Conservation (phyloP, 2,888 invertebrate species). For the Agrotis segetum region DNA sequence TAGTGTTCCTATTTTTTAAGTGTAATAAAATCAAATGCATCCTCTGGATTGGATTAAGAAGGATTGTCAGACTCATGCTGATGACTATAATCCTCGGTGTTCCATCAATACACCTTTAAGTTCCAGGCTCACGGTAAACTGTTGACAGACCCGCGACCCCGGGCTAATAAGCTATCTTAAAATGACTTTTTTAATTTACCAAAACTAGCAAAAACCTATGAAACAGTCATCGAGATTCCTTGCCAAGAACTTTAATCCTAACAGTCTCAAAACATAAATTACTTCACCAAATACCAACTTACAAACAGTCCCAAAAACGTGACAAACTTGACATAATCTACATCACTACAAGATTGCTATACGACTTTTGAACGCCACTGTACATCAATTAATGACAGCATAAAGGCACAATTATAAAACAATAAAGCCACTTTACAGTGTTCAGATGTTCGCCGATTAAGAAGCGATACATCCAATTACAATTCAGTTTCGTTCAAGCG, state of each 20-base stretch:
- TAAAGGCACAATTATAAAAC: slow-evolving; percentile 53
- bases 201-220: neutral
- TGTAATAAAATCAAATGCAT: too few species aligned
- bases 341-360: slow-evolving; percentile 13
- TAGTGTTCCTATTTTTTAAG: neutral
- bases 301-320: slow-evolving; percentile 21
- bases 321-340: slow-evolving; percentile 29
- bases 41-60: too few species aligned
- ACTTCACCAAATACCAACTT: slow-evolving; percentile 27
- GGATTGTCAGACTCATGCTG: too few species aligned
- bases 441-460: slow-evolving; percentile 58
- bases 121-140: too few species aligned
- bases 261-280: neutral
- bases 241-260: neutral
- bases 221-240: neutral
- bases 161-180: too few species aligned
- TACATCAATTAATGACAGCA: slow-evolving; percentile 37
- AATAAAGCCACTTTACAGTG: slow-evolving; percentile 46
- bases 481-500: slow-evolving; percentile 53
- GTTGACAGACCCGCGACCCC: too few species aligned
- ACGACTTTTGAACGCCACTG: too few species aligned
- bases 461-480: slow-evolving; percentile 59
- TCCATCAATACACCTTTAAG: too few species aligned
- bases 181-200: too few species aligned
- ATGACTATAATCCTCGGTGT: too few species aligned